These are phyloP conservation scores for Battus philenor DNA, from an alignment of 1,140 invertebrate species.

Conservation along the genomic window DNA sequence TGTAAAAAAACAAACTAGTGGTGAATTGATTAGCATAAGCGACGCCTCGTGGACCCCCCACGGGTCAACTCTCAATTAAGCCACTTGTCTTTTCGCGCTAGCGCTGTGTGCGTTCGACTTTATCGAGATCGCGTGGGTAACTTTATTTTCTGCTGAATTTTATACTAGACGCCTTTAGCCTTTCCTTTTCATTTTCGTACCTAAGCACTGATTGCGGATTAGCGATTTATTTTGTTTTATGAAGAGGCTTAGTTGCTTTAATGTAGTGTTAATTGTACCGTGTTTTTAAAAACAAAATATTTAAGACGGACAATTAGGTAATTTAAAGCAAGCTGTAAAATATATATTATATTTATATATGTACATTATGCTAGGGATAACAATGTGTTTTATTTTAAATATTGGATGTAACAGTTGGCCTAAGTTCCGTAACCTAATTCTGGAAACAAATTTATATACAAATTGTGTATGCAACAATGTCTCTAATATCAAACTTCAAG, in stretches of 20 bases:
- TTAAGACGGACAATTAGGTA: not conserved
- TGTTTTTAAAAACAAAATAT: no score
- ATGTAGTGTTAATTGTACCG: not conserved
- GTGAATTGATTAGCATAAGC: slow-evolving; percentile 69
- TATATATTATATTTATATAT: not conserved
- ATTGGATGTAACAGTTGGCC: no score
- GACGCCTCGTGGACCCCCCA: slow-evolving; percentile 60
- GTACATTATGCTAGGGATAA: not conserved
- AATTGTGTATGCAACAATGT: no score
- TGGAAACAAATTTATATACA: no score
- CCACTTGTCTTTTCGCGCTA: slow-evolving; percentile 59
- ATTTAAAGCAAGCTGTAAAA: no score
- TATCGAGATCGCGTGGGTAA: slow-evolving; percentile 48
- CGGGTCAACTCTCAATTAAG: slow-evolving; percentile 59
- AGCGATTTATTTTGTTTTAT: not conserved
- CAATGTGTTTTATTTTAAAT: no score
- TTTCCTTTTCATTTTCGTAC: not conserved
- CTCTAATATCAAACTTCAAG: no score
- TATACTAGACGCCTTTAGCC: slow-evolving; percentile 20
- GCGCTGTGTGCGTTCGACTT: slow-evolving; percentile 44
- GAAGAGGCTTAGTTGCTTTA: not conserved
- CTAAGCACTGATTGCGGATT: not conserved
- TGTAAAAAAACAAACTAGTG: slow-evolving; percentile 63
- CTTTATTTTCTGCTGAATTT: slow-evolving; percentile 53
- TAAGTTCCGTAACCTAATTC: no score